phyloP scores from a whole-genome alignment of 2,113 vertebrate genomes.

The Petroica traversi region DNA sequence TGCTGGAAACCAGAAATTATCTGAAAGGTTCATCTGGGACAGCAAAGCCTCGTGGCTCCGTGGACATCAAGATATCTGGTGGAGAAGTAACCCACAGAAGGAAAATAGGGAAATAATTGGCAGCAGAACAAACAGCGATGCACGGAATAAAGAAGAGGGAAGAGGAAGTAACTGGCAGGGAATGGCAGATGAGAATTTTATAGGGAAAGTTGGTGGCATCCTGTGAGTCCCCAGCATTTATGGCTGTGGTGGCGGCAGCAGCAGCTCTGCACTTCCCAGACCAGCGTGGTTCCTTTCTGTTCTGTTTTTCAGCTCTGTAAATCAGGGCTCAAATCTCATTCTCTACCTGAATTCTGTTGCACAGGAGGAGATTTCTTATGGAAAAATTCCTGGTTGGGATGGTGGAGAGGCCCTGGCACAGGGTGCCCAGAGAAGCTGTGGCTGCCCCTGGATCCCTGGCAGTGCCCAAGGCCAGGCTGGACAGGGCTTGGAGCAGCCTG shows the following conservation, averaged over 20 bases:
- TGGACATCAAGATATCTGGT: background rate
- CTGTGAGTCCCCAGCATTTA: background rate
- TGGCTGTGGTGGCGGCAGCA: background rate
- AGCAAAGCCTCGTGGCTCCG: background rate
- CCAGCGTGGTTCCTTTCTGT: background rate
- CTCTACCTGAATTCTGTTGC: background rate
- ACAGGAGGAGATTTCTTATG: background rate
- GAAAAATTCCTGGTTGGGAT: background rate
- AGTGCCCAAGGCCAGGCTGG: background rate
- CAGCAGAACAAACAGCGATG: background rate
- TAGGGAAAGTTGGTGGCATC: background rate
- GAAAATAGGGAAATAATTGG: background rate
- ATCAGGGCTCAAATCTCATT: background rate
- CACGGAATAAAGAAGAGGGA: background rate
- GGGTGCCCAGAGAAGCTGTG: background rate
- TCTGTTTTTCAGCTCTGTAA: background rate
- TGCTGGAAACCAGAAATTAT: background rate
- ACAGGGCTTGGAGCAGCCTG: fast-evolving
- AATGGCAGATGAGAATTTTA: background rate
- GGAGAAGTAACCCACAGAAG: background rate
- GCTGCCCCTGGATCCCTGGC: background rate
- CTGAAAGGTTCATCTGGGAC: background rate
- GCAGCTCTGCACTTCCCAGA: background rate
- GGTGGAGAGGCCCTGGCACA: background rate
- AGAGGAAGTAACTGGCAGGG: background rate